Base-by-base conservation (phyloP, 2,113 vertebrate genomes). In the Tricholaema leucomelas region DNA sequence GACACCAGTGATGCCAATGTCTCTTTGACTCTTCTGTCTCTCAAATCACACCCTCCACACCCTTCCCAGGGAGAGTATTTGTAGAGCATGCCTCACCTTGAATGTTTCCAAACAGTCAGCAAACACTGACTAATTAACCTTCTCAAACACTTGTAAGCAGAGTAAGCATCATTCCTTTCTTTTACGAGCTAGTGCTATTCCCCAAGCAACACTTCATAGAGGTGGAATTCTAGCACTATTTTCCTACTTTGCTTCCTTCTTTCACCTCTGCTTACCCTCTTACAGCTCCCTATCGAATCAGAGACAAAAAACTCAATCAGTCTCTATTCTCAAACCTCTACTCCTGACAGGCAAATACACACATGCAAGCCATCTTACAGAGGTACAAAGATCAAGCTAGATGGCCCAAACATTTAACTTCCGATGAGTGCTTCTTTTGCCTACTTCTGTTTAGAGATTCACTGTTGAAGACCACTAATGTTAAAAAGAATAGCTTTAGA, bases 321-420 rank as follows among this genome's bases (percentile, higher is more conserved):
- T 0, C 13, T 70, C 31, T 52, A 7, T 5, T 74, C 52, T 52
- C 2, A 8, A 66, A 31, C n/a, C 63, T 55, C 70, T 90, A 30
- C 16, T 77, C 9, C 58, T 46, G 10, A 50, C 42, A 56, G 20
- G 56, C 31, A 27, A 48, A 30, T 30, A n/a, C 42, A 19, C 0
- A 0, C 14, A 17, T 38, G 16, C n/a, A 60, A 69, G 38, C 4
- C 0, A 0, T 25, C 35, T 35, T 71, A 31, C 33, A 70, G 38
- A 36, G 0, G 0, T 35, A 12, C 30, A 7, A 50, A 48, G 42
- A 14, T 38, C 25, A 84, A 72, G 23, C 23, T 54, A 27, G 42
- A 14, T 35, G 75, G 10, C 64, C 20, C 24, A 56, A 38, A 60
- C 12, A 56, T 2, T 4, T 0, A 0, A 35, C 67, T 88, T 78